Evolutionary conservation across 2,888 invertebrate species (phyloP), one percentile per base, ranked within the genome.

Genomic region (Cosmorhoe ocellata): DNA sequence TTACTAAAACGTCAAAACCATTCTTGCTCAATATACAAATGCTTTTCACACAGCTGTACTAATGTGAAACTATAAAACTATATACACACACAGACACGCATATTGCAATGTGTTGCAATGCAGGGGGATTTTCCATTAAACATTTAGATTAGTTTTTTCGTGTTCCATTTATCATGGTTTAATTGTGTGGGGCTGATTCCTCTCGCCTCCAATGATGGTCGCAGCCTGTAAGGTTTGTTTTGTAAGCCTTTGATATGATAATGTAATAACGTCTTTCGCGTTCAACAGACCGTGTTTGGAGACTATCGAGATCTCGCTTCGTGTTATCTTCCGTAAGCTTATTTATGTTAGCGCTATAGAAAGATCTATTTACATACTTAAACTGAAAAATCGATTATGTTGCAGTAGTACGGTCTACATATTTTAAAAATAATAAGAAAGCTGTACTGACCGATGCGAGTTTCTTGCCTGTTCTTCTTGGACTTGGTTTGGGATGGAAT

Each of bases 61-160:
- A 22, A 30, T 39, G 44, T 37, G 36, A 26, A 52, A 18, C 41
- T 39, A 44, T 37, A 41, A 14, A 52, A 18, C 41, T 42, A 36
- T 14, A 24, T 38, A 47, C 52, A 33, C 42, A 33, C 58, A 40
- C 22, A 6, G 48, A 59, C 60, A 62, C 45, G 46, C n/a, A 27
- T 34, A 36, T 47, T 70, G 72, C 74, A 76, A 52, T 64, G 63
- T 62, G 56, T 66, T 66, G 63, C 65, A 66, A 66, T 80, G 77
- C 79, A 67, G 87, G 89, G 88, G 87, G 84, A 80, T 82, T 83
- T 86, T 79, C 84, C 80, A 90, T 90, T 89, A 90, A 88, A 88
- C 83, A 90, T 90, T 89, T 85, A 87, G 89, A 90, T 90, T 88
- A 84, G 86, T 87, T 87, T 88, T 88, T 86, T 85, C 85, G 77